Percentiles rank a stretch among this genome's conserved stretches.
Conservation (phyloP, 2,797 vertebrate species). For the Mormyrops attenuatus region DNA sequence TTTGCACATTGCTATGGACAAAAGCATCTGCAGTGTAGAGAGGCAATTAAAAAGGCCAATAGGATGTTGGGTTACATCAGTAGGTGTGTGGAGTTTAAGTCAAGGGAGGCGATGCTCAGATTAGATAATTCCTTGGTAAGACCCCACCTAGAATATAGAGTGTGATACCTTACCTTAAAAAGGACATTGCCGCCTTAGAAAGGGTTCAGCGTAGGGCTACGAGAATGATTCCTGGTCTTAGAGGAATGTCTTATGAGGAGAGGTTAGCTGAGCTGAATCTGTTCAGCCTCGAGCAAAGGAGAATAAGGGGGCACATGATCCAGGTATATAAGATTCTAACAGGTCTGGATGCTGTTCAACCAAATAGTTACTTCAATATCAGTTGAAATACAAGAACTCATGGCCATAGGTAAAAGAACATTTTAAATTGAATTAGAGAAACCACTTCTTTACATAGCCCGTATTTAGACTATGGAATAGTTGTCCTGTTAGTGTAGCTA, state of each 20-base stretch:
- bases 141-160: not conserved
- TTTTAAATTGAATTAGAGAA: not conserved
- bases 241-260: not conserved
- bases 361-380: not conserved
- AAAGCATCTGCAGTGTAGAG: not conserved
- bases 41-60: not conserved
- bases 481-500: not conserved
- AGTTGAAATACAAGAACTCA: not conserved
- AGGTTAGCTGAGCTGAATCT: no score
- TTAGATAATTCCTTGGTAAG: not conserved
- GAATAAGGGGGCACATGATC: not conserved
- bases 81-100: not conserved
- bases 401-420: not conserved
- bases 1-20: not conserved
- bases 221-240: not conserved
- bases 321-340: not conserved
- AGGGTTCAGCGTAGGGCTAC: not conserved
- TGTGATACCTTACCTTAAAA: not conserved
- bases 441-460: not conserved
- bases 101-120: not conserved
- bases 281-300: no score
- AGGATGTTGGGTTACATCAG: not conserved
- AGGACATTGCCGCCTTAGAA: not conserved
- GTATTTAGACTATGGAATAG: not conserved
- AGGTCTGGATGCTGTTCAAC: not conserved